Conservation (phyloP, 2,888 invertebrate species). For the Poecilobothrus nobilitatus region DNA sequence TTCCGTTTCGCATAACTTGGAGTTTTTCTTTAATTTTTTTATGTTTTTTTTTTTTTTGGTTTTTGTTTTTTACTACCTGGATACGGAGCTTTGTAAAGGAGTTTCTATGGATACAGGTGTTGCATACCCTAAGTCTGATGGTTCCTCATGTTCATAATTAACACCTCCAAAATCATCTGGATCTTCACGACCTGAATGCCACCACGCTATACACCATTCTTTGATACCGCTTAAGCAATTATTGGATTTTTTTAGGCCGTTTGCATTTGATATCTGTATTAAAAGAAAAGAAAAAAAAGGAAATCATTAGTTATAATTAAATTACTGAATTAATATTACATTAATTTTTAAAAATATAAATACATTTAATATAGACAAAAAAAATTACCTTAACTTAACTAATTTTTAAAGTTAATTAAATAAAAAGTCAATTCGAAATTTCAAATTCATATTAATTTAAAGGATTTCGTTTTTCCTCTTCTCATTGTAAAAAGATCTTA, state of each 20-base stretch:
- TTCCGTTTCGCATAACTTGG: background rate
- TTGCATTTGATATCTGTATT: constrained; percentile 39
- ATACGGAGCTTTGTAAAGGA: constrained; percentile 76
- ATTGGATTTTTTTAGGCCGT: constrained; percentile 37
- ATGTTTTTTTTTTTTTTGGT: constrained; percentile 19
- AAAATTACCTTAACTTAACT: too few species aligned
- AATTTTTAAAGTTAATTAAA: too few species aligned
- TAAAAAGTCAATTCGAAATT: too few species aligned
- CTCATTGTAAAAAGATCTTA: too few species aligned
- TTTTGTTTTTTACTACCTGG: constrained; percentile 50
- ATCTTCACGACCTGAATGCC: constrained; percentile 81
- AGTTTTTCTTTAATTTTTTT: background rate
- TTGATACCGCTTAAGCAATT: constrained; percentile 47
- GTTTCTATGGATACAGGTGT: constrained; percentile 80
- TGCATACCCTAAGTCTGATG: constrained; percentile 67
- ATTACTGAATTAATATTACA: background rate
- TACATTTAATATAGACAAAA: too few species aligned
- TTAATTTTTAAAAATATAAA: background rate
- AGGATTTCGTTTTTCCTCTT: too few species aligned
- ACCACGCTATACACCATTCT: constrained; percentile 83
- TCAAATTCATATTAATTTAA: too few species aligned
- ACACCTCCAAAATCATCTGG: constrained; percentile 60
- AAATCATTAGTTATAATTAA: background rate
- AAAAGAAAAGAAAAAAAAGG: constrained; percentile 3
- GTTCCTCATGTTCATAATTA: constrained; percentile 62